phyloP scores from a whole-genome alignment of 2,888 invertebrate genomes.

The Hirudinaria manillensis region DNA sequence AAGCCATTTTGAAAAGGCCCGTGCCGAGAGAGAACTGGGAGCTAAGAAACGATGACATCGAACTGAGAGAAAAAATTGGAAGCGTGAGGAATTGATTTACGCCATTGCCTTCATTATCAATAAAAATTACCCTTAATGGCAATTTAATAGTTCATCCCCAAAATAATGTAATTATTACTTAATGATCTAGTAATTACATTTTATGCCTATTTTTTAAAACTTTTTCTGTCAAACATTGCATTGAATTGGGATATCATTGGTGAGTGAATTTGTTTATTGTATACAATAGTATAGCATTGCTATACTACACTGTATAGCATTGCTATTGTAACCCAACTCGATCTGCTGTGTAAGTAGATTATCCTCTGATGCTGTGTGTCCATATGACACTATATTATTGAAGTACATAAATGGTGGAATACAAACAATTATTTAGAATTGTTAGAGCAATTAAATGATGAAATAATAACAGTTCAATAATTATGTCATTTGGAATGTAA shows the following conservation, averaged over 20 bases:
- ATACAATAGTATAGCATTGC: too few species aligned
- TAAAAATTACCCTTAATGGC: too few species aligned
- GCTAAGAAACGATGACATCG: constrained; percentile 87
- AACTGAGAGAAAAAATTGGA: constrained; percentile 84
- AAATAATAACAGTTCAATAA: too few species aligned
- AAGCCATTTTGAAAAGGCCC: constrained; percentile 77
- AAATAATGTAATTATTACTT: not conserved
- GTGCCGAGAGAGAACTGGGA: constrained; percentile 89
- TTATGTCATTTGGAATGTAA: too few species aligned
- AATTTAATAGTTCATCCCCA: not conserved
- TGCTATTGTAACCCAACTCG: too few species aligned
- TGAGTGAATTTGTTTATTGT: not conserved
- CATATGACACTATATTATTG: too few species aligned
- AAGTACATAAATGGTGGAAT: too few species aligned
- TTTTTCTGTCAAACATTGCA: not conserved
- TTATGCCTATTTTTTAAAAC: not conserved
- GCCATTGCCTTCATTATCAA: not conserved
- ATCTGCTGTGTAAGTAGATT: too few species aligned
- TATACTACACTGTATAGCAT: too few species aligned
- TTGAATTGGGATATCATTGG: not conserved
- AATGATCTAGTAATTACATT: not conserved
- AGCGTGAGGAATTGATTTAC: constrained; percentile 62
- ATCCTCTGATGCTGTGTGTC: too few species aligned
- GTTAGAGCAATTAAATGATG: too few species aligned
- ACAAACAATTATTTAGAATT: too few species aligned